Conservation (phyloP, 2,797 vertebrate genomes). For the Myotis pilosus region DNA sequence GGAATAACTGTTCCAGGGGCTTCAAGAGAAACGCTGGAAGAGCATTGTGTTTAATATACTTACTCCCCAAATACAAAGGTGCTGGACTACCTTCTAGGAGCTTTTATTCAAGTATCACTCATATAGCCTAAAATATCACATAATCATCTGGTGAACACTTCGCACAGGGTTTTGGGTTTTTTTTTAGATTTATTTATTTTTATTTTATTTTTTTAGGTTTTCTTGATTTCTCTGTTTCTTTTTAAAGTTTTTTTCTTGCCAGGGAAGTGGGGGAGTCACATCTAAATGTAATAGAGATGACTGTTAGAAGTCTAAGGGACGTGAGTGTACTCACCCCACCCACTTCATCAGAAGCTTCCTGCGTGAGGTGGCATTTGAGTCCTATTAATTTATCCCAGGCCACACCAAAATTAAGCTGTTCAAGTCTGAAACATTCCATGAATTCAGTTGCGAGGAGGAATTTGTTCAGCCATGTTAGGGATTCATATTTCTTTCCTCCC, state of each 20-base stretch:
- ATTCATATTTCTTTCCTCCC: conserved; percentile 72
- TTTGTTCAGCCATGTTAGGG: conserved; percentile 75
- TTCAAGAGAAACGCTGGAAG: conserved; percentile 9
- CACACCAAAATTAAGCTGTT: conserved; percentile 76
- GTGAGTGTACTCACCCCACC: conserved; percentile 11
- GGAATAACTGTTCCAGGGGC: neutral
- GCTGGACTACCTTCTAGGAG: neutral
- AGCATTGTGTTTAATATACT: neutral
- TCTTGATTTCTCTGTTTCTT: conserved; percentile 1
- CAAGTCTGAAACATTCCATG: conserved; percentile 66
- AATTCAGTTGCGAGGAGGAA: conserved; percentile 72
- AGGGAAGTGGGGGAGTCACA: neutral
- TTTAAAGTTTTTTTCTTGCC: conserved; percentile 21
- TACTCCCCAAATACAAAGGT: neutral
- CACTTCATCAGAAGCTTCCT: conserved; percentile 57
- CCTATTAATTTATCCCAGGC: conserved; percentile 74
- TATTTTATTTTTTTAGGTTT: conserved; percentile 36
- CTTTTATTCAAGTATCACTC: neutral
- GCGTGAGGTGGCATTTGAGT: conserved; percentile 70
- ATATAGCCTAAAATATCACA: neutral
- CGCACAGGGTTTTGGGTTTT: neutral
- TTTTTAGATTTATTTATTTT: neutral
- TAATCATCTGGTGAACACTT: neutral
- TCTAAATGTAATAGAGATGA: conserved; percentile 14
- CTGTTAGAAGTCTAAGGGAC: conserved; percentile 12